Evolutionary conservation across 2,888 invertebrate genomes (phyloP).

Genomic region (Eupeodes luniger): DNA sequence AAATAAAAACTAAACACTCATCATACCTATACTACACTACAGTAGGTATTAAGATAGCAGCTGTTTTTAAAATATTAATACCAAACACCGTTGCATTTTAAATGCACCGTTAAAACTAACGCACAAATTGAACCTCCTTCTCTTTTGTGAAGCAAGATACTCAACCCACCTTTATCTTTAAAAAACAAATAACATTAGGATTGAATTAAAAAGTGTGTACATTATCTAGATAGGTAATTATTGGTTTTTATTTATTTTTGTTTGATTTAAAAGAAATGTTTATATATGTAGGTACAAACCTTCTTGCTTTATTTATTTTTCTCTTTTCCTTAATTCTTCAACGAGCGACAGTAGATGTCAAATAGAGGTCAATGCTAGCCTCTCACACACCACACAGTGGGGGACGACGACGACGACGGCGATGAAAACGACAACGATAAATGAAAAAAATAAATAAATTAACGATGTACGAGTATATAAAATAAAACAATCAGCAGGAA

Average conservation of each 20-base stretch:
- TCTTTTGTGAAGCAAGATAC: neutral
- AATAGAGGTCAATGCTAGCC: slow-evolving; percentile 83
- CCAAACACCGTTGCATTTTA: slow-evolving; percentile 55
- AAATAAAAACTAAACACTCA: slow-evolving; percentile 13
- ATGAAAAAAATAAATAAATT: slow-evolving; percentile 12
- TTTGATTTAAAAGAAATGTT: neutral
- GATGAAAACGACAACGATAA: neutral
- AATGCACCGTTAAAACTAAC: slow-evolving; percentile 60
- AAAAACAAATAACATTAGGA: slow-evolving; percentile 18
- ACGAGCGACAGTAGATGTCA: slow-evolving; percentile 80
- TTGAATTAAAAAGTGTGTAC: neutral
- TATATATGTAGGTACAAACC: slow-evolving; percentile 52
- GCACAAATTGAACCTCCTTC: neutral
- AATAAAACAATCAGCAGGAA: slow-evolving; percentile 29
- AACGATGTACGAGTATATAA: neutral
- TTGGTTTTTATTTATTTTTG: slow-evolving; percentile 3
- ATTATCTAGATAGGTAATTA: slow-evolving; percentile 1
- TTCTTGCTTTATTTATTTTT: slow-evolving; percentile 55
- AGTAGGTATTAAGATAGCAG: slow-evolving; percentile 9
- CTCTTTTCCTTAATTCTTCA: slow-evolving; percentile 59
- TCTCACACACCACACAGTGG: slow-evolving; percentile 68
- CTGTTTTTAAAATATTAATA: slow-evolving; percentile 20
- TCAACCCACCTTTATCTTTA: neutral
- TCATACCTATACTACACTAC: neutral
- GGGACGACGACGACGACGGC: slow-evolving; percentile 41